Percentiles rank a stretch among this genome's conserved stretches.
Evolutionary conservation across 1,140 invertebrate genomes (phyloP).

Genomic region (Neodiprion fabricii): DNA sequence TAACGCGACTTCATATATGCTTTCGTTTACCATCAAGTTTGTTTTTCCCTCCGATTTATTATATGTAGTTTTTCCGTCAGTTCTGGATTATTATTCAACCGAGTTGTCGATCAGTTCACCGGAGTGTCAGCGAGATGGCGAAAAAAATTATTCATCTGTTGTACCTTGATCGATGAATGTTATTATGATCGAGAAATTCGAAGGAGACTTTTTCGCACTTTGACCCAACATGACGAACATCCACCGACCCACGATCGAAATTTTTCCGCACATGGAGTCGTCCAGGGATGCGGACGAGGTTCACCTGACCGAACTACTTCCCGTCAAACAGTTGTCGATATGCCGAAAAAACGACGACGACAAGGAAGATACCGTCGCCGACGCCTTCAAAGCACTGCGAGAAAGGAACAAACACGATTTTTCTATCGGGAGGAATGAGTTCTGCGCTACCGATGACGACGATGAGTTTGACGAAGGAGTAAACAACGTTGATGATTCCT

Average conservation of each 20-base stretch:
- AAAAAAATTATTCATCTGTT: too few relatives aligned
- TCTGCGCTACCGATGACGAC: background rate
- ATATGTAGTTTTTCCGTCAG: too few relatives aligned
- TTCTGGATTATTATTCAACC: too few relatives aligned
- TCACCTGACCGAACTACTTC: conserved; percentile 53
- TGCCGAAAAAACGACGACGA: conserved; percentile 33
- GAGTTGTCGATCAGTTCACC: too few relatives aligned
- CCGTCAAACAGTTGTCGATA: conserved; percentile 53
- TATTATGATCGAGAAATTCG: too few relatives aligned
- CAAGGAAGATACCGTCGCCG: conserved; percentile 36
- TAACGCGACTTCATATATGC: too few relatives aligned
- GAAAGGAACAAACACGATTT: background rate
- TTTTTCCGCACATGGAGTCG: conserved; percentile 29
- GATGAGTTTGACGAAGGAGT: background rate
- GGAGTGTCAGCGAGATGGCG: too few relatives aligned
- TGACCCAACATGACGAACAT: conserved; percentile 40
- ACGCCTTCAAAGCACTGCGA: conserved; percentile 48
- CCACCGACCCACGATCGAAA: conserved; percentile 29
- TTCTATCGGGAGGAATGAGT: background rate
- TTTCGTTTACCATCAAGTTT: too few relatives aligned
- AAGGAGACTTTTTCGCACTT: too few relatives aligned
- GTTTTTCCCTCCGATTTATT: too few relatives aligned
- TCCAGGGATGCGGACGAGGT: conserved; percentile 41
- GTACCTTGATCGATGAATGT: too few relatives aligned
- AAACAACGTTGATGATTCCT: background rate